Percentiles rank a stretch among this genome's conserved stretches.
Evolutionary conservation across 2,797 vertebrate genomes (phyloP).

Genomic region (Lepus oiostolus): DNA sequence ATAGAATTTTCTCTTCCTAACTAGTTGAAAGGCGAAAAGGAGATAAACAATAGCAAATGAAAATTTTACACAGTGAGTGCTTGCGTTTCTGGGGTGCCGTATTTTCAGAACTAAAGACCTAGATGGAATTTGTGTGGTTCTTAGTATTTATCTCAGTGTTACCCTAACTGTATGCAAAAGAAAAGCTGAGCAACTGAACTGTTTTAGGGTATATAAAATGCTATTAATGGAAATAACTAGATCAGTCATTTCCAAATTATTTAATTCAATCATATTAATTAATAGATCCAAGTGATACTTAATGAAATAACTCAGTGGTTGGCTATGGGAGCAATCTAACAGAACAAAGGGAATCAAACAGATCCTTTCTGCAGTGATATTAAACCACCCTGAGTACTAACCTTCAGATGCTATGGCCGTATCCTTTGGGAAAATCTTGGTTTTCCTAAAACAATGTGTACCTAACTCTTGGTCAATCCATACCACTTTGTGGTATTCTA

Average conservation of each 20-base stretch:
- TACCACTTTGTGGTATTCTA: not conserved
- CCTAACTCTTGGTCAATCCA: not conserved
- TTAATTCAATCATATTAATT: constrained; percentile 60
- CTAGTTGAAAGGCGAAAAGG: constrained; percentile 70
- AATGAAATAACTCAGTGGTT: constrained; percentile 33
- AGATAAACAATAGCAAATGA: constrained; percentile 50
- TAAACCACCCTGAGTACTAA: not conserved
- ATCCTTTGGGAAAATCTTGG: not conserved
- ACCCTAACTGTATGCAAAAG: not conserved
- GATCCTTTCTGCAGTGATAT: not conserved
- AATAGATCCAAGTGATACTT: constrained; percentile 43
- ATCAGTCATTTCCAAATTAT: constrained; percentile 20
- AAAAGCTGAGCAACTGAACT: not conserved
- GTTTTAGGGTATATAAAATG: not conserved
- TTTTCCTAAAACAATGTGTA: not conserved
- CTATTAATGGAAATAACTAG: constrained; percentile 29
- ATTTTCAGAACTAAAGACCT: not conserved
- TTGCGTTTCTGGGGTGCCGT: not conserved
- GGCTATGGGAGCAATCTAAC: not conserved
- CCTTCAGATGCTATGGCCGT: not conserved
- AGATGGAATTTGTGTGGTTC: not conserved
- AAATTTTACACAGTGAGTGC: constrained; percentile 20
- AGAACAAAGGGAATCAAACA: not conserved
- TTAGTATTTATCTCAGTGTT: not conserved
- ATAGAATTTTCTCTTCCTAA: constrained; percentile 71